Evolutionary conservation across 23 tunicate species (phyloP), one percentile per base, ranked within the genome.

Genomic region (Diplosoma virens): DNA sequence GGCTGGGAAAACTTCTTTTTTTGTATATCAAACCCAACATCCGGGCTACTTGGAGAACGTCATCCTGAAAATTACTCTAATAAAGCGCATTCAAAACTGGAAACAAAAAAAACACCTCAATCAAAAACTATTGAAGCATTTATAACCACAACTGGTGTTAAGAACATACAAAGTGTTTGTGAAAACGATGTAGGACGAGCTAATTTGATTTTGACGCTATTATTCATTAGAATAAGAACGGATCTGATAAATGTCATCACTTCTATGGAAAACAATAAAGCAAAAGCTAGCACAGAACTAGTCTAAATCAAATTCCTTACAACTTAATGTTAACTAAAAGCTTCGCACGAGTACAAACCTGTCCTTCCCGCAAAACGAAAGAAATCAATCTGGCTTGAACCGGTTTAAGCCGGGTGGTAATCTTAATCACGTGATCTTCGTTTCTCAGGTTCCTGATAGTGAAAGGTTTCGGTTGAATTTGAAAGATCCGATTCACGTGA

Each of bases 331-430:
- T n/a, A n/a, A n/a, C n/a, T n/a, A n/a, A n/a, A n/a, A n/a, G n/a
- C n/a, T n/a, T n/a, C n/a, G n/a, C n/a, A n/a, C n/a, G 50, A 41
- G 50, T 41, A 48, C 67, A 33, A 47, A 73, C 93, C 77, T 86
- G 93, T 58, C 93, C 93, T 47, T 86, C 86, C 28, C 93, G 75
- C 24, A 80, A 37, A 3, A 47, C 86, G 27, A 56, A 84, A 6
- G 93, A 86, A n/a, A 80, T 80, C 58, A 86, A 63, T 18, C 86
- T 66, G 5, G 86, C 93, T 33, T 80, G 85, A 7, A 86, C 77
- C 64, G 31, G 76, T 33, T 65, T 32, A 1, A 25, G 59, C 6
- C 23, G 6, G 0, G 52, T 78, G 2, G 93, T 55, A 9, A 80
- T 31, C 5, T 25, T 5, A 24, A 79, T 63, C 1, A 18, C 21